Evolutionary conservation across 1,140 invertebrate species (phyloP).

Genomic region (Cephus cinctus): DNA sequence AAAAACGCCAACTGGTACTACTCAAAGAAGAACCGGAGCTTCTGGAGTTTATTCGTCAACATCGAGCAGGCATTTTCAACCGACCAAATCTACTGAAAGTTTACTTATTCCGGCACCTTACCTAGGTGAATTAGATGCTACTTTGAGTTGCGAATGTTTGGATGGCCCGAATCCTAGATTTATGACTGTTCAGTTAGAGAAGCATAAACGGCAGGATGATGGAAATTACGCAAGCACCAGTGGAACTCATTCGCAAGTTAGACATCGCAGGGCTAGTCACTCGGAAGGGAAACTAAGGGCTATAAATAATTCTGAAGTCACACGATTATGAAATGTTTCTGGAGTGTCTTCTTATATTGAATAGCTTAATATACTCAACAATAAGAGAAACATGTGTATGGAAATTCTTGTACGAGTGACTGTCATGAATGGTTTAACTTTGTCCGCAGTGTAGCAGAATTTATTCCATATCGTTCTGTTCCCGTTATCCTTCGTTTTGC

Average conservation of each 20-base stretch:
- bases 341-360: too few species aligned
- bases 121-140: slow-evolving; percentile 61
- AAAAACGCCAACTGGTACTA: slow-evolving; percentile 56
- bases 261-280: slow-evolving; percentile 51
- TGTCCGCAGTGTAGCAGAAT: not conserved
- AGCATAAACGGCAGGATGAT: slow-evolving; percentile 35
- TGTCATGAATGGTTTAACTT: not conserved
- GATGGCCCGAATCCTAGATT: slow-evolving; percentile 50
- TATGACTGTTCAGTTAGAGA: slow-evolving; percentile 39
- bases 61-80: slow-evolving; percentile 57
- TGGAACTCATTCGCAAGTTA: slow-evolving; percentile 42
- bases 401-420: not conserved
- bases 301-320: slow-evolving; percentile 51
- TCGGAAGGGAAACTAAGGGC: slow-evolving; percentile 49
- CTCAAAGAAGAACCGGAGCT: slow-evolving; percentile 49
- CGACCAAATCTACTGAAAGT: slow-evolving; percentile 78
- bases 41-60: slow-evolving; percentile 52
- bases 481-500: too few species aligned
- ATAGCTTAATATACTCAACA: too few species aligned
- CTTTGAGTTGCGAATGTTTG: slow-evolving; percentile 67
- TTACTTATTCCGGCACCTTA: slow-evolving; percentile 64
- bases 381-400: too few species aligned
- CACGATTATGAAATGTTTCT: slow-evolving; percentile 44
- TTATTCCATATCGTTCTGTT: too few species aligned
- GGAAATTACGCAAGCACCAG: slow-evolving; percentile 14